Evolutionary conservation across 1,140 invertebrate species (phyloP), one percentile per base, ranked within the genome.

Genomic region (Zaprionus davidi): DNA sequence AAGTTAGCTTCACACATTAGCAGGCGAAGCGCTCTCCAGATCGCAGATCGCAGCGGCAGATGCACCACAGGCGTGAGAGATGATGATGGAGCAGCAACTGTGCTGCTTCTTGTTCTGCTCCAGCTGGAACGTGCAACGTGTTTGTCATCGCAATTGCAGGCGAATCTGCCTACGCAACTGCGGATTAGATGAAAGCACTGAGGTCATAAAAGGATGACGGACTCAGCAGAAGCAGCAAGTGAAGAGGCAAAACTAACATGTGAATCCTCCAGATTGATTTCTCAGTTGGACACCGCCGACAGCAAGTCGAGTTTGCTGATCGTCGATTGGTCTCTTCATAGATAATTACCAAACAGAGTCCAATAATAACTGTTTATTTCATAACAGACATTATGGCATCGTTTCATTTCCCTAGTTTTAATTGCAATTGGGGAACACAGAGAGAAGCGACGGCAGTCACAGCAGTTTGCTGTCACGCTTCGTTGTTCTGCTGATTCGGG

Each of bases 1-100:
- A 28, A 85, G 31, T 59, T 46, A 38, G 31, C 71, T 75, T 82
- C 60, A 65, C 83, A 87, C 79, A 88, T 83, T 83, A 78, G 68
- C 80, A 75, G 64, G 17, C 73, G 76, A 64, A 67, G 51, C 75
- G 70, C 80, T 36, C 34, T 38, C 22, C 26, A 57, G 65, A 70
- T 78, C 62, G 24, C 66, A 60, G 65, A 70, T 78, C 62, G 24
- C 66, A 69, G 83, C 79, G 73, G 83, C 77, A 82, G 79, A 87
- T 87, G 78, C 78, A 69, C 74, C 63, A 66, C 65, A 70, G 78
- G 67, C 49, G 78, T 77, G 80, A 87, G 64, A 77, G 69, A 77
- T 73, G 70, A 58, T 75, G 46, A 59, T 31, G 24, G 13, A 41
- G 57, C 31, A 17, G 34, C 13, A n/a, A n/a, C n/a, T n/a, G n/a